These are phyloP conservation scores for Laupala kohalensis DNA, from an alignment of 1,140 invertebrate species.

Conservation along the genomic window DNA sequence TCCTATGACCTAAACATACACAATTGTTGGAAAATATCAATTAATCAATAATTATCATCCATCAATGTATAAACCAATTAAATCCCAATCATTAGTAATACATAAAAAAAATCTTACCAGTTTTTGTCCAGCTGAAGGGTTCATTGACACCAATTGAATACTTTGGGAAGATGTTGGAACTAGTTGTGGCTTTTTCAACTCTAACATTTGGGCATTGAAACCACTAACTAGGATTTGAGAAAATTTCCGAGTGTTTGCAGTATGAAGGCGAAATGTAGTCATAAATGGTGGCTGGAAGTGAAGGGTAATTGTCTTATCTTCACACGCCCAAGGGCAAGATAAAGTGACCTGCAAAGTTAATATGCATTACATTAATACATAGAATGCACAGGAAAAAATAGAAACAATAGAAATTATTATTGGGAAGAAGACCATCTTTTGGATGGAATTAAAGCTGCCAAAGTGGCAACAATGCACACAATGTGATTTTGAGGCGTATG, in stretches of 20 bases:
- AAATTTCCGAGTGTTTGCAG: constrained; percentile 67
- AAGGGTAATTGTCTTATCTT: constrained; percentile 50
- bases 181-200: neutral
- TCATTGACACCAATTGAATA: constrained; percentile 16
- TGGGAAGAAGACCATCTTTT: no score
- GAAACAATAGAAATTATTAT: no score
- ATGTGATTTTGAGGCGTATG: no score
- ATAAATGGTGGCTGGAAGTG: constrained; percentile 71
- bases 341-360: constrained; percentile 38
- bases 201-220: constrained; percentile 34
- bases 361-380: no score
- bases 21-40: no score
- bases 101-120: constrained; percentile 17
- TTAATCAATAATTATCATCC: no score
- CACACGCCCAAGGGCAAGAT: constrained; percentile 57
- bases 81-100: neutral
- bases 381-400: no score
- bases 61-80: no score
- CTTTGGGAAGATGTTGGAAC: neutral
- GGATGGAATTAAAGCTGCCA: no score
- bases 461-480: no score
- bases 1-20: constrained; percentile 35
- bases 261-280: constrained; percentile 64
- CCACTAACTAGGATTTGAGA: constrained; percentile 63
- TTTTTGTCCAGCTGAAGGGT: constrained; percentile 15